Percentiles rank a stretch among this genome's conserved stretches.
These are phyloP conservation scores for Oryzias celebensis DNA, from an alignment of 2,113 vertebrate genomes.

Conservation along the genomic window DNA sequence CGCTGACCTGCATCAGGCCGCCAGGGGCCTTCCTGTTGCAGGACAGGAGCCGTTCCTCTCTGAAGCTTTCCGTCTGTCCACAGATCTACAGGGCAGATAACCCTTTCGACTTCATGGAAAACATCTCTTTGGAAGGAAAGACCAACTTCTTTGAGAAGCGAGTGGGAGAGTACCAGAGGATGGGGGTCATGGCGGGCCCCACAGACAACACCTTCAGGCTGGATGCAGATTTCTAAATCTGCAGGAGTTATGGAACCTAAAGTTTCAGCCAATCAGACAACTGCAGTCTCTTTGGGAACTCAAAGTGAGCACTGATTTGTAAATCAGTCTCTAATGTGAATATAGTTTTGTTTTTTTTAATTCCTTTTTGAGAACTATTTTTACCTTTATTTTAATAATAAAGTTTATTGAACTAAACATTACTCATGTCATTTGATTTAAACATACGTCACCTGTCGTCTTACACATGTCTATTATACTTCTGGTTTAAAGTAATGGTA, in stretches of 20 bases:
- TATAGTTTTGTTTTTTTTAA: too few relatives aligned
- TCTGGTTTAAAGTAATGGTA: too few relatives aligned
- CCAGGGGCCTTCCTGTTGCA: background rate
- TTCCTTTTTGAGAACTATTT: background rate
- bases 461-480: too few relatives aligned
- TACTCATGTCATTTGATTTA: too few relatives aligned
- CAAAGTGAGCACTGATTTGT: too few relatives aligned
- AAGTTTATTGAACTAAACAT: too few relatives aligned
- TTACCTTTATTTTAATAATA: too few relatives aligned
- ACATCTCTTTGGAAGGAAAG: slow-evolving; percentile 89
- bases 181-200: slow-evolving; percentile 92
- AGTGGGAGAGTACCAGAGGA: slow-evolving; percentile 96
- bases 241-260: background rate
- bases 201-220: slow-evolving; percentile 90
- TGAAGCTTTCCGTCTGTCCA: background rate
- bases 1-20: slow-evolving; percentile 29
- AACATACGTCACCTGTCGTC: too few relatives aligned
- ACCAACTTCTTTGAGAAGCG: slow-evolving; percentile 97
- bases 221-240: slow-evolving; percentile 89
- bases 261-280: background rate
- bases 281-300: background rate
- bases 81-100: slow-evolving; percentile 90
- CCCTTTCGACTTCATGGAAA: slow-evolving; percentile 99
- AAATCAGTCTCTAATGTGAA: background rate
- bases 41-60: background rate